phyloP scores from a whole-genome alignment of 2,888 invertebrate species.

The Crocallis elinguaria region DNA sequence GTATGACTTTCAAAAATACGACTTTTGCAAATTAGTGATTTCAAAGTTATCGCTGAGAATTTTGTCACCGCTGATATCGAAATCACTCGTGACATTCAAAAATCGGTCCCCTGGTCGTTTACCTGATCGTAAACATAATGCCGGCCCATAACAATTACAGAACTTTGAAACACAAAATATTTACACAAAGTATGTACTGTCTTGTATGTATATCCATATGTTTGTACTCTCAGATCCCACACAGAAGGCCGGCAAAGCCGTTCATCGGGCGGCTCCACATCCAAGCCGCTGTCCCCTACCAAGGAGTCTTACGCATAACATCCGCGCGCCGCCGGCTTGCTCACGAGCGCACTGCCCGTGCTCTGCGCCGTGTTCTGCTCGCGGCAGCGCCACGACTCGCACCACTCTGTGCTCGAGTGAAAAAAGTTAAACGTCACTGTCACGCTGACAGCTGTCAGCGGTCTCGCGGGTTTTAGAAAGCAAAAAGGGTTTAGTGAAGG shows the following conservation, averaged over 20 bases:
- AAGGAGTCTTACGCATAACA: conserved; percentile 80
- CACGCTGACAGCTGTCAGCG: conserved; percentile 17
- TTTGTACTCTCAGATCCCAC: conserved; percentile 68
- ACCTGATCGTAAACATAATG: no score
- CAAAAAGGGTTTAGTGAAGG: not conserved
- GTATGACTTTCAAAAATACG: no score
- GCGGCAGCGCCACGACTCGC: conserved; percentile 59
- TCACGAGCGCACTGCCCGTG: conserved; percentile 67
- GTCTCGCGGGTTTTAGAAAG: no score
- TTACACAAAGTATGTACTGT: no score
- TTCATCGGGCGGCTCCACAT: conserved; percentile 62
- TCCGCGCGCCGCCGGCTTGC: conserved; percentile 64
- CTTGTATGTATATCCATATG: no score
- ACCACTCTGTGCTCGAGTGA: conserved; percentile 60
- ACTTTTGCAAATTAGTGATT: no score
- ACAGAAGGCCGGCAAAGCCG: conserved; percentile 74
- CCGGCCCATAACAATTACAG: no score
- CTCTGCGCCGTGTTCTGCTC: conserved; percentile 76
- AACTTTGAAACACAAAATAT: no score
- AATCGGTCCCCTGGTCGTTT: no score
- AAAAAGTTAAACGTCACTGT: conserved; percentile 18
- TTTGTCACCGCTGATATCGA: no score
- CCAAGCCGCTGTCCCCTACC: conserved; percentile 68
- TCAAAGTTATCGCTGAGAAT: no score
- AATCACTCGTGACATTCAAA: no score